Conservation (phyloP, 1,140 invertebrate species). For the Drosophila nasuta region DNA sequence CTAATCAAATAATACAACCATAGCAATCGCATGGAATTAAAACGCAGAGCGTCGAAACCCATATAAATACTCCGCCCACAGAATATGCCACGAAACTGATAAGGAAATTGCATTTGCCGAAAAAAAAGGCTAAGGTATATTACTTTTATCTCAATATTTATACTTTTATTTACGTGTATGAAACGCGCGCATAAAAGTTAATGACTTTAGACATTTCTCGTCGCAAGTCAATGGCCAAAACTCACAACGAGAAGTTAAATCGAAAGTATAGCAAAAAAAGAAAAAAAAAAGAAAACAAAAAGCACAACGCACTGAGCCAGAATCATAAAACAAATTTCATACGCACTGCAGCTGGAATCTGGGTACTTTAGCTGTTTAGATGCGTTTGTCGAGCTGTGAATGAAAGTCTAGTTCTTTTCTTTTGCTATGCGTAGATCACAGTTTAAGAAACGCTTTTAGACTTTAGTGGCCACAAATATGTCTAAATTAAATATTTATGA, state of each 20-base stretch:
- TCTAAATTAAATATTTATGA: not conserved
- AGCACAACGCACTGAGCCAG: slow-evolving; percentile 31
- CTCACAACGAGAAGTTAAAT: slow-evolving; percentile 59
- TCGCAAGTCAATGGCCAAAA: slow-evolving; percentile 64
- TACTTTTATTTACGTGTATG: slow-evolving; percentile 10
- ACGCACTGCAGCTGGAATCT: slow-evolving; percentile 19
- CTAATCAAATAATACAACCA: slow-evolving; percentile 64
- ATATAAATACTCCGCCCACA: slow-evolving; percentile 14
- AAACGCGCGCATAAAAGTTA: slow-evolving; percentile 59
- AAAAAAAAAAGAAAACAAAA: slow-evolving; percentile 19
- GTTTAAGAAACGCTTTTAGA: not conserved
- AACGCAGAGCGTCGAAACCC: slow-evolving; percentile 13
- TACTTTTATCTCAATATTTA: slow-evolving; percentile 17
- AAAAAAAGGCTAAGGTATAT: not conserved
- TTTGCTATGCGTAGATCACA: not conserved
- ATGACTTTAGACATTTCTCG: slow-evolving; percentile 70
- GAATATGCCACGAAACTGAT: slow-evolving; percentile 38
- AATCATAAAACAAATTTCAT: slow-evolving; percentile 66
- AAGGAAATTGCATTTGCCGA: slow-evolving; percentile 72
- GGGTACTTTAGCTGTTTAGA: not conserved
- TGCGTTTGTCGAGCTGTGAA: not conserved
- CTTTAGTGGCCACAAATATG: too few species aligned
- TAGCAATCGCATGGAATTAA: slow-evolving; percentile 39
- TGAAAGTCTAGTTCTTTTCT: too few species aligned
- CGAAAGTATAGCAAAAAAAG: slow-evolving; percentile 55